Conservation (phyloP, 2,113 vertebrate genomes). For the Microcebus ravelobensis region DNA sequence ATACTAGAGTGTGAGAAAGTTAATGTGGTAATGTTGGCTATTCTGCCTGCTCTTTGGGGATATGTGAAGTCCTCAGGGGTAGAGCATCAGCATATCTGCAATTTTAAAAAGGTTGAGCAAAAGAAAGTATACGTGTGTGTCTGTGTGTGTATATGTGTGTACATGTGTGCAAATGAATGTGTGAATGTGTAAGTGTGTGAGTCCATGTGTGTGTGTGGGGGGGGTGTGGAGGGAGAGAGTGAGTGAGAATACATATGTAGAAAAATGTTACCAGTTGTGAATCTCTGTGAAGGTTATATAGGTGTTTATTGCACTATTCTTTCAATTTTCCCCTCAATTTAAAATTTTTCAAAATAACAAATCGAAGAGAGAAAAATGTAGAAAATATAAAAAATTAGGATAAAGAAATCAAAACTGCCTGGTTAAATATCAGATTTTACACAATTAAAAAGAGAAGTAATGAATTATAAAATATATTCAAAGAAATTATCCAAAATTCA, state of each 20-base stretch:
- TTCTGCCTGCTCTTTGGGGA: neutral
- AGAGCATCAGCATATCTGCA: neutral
- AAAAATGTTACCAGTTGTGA: neutral
- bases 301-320: neutral
- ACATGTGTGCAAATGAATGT: too few relatives aligned
- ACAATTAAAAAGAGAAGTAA: neutral
- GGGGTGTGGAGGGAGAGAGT: neutral
- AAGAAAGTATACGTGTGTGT: neutral
- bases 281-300: neutral
- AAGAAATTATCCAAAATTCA: neutral
- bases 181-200: neutral
- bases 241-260: neutral
- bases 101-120: neutral
- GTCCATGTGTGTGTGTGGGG: neutral
- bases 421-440: neutral
- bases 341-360: neutral
- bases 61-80: neutral
- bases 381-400: neutral
- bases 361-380: neutral
- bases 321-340: neutral
- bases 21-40: neutral
- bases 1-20: neutral
- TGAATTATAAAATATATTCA: neutral
- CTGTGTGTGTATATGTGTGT: neutral
- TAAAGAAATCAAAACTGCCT: neutral